These are phyloP conservation scores for Hirundichthys speculiger DNA, from an alignment of 2,113 vertebrate genomes.

Conservation along the genomic window DNA sequence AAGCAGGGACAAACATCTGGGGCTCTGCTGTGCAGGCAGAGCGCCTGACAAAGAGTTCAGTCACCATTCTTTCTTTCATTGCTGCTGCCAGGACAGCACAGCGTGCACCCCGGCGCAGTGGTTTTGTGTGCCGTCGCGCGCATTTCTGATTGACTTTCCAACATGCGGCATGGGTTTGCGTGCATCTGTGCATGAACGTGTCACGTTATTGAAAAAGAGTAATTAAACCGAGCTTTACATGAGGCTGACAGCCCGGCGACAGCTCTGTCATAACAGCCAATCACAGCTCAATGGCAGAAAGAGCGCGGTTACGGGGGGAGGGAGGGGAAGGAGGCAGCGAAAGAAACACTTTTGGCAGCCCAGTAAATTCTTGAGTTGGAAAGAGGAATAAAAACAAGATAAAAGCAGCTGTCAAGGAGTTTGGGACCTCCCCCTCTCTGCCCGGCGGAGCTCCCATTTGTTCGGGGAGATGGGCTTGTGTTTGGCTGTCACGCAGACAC, in stretches of 20 bases:
- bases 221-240: slow-evolving; percentile 80
- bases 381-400: slow-evolving; percentile 74
- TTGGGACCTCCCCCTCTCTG: slow-evolving; percentile 39
- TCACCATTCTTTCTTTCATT: slow-evolving; percentile 48
- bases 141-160: slow-evolving; percentile 38
- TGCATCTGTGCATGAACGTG: slow-evolving; percentile 61
- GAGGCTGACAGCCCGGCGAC: slow-evolving; percentile 66
- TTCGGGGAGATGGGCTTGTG: slow-evolving; percentile 55
- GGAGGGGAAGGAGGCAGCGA: slow-evolving; percentile 44
- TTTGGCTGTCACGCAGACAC: slow-evolving; percentile 61
- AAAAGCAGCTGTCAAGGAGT: slow-evolving; percentile 72
- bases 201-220: slow-evolving; percentile 77
- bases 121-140: slow-evolving; percentile 28
- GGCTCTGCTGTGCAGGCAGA: slow-evolving; percentile 61
- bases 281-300: slow-evolving; percentile 56
- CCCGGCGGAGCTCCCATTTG: slow-evolving; percentile 49
- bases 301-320: slow-evolving; percentile 16
- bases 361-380: slow-evolving; percentile 67
- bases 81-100: slow-evolving; percentile 39
- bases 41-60: slow-evolving; percentile 61
- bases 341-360: slow-evolving; percentile 63
- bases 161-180: slow-evolving; percentile 38
- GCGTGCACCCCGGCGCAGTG: slow-evolving; percentile 30
- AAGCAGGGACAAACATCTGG: slow-evolving; percentile 69
- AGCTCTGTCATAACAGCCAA: slow-evolving; percentile 76